Percentiles rank a stretch among this genome's conserved stretches.
Conservation (phyloP, 2,888 invertebrate species). For the Euzetes globulus region DNA sequence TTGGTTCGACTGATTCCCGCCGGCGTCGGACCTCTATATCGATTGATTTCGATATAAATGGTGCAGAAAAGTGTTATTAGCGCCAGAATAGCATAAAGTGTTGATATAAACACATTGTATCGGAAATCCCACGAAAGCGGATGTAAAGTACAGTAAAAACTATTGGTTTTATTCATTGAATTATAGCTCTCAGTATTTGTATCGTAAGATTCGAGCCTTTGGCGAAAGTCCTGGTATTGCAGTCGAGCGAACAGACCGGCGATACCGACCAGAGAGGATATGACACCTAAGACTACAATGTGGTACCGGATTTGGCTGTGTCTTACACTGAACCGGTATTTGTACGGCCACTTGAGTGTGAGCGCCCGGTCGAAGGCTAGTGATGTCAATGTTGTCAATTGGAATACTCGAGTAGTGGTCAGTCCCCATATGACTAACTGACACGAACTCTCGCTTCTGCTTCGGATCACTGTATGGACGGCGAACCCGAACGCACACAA, state of each 20-base stretch:
- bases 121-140: constrained; percentile 51
- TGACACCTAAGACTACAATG: constrained; percentile 52
- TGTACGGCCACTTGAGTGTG: constrained; percentile 45
- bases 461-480: constrained; percentile 40
- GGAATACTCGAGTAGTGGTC: constrained; percentile 53
- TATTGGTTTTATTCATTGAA: constrained; percentile 33
- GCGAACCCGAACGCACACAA: constrained; percentile 41
- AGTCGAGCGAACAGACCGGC: constrained; percentile 51
- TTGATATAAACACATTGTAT: constrained; percentile 52
- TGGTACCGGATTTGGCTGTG: constrained; percentile 51
- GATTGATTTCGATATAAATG: constrained; percentile 42
- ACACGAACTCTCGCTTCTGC: constrained; percentile 45
- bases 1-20: constrained; percentile 36
- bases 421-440: constrained; percentile 52
- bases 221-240: constrained; percentile 9
- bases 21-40: background rate
- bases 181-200: constrained; percentile 35
- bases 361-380: constrained; percentile 52
- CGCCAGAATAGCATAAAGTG: constrained; percentile 52
- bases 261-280: constrained; percentile 53
- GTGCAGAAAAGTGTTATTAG: constrained; percentile 51
- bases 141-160: constrained; percentile 49
- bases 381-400: constrained; percentile 52
- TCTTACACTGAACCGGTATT: constrained; percentile 45
- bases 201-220: constrained; percentile 20